Percentiles rank a stretch among this genome's conserved stretches.
Evolutionary conservation across 2,113 vertebrate species (phyloP).

Genomic region (Amia ocellicauda): DNA sequence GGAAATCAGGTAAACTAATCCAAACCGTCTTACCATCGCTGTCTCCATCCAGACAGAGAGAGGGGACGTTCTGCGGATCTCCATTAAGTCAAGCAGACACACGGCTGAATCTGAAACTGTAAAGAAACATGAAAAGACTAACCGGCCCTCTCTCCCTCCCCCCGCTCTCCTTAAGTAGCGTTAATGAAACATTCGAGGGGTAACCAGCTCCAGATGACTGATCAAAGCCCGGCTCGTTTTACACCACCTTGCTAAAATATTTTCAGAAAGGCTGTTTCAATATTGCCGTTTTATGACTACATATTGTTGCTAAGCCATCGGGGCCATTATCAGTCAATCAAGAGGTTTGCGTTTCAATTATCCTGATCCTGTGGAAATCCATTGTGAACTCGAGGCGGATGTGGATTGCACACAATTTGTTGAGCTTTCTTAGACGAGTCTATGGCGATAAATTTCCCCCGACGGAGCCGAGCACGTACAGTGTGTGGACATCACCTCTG

Average conservation of each 20-base stretch:
- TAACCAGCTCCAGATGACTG: conserved; percentile 70
- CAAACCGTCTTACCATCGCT: too few species aligned
- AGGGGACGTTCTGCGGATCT: conserved; percentile 15
- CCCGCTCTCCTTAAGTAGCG: conserved; percentile 59
- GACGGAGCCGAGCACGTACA: conserved; percentile 49
- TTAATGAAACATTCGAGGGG: conserved; percentile 54
- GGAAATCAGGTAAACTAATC: too few species aligned
- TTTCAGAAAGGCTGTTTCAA: conserved; percentile 60
- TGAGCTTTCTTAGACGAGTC: conserved; percentile 47
- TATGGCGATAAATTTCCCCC: conserved; percentile 47
- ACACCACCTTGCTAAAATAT: conserved; percentile 68
- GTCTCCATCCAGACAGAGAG: background rate
- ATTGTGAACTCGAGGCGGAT: conserved; percentile 47
- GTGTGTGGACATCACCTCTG: conserved; percentile 45
- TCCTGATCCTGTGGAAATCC: conserved; percentile 52
- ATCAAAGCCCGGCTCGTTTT: conserved; percentile 61
- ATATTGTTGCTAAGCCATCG: conserved; percentile 62
- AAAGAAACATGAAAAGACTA: conserved; percentile 19
- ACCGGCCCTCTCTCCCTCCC: conserved; percentile 43
- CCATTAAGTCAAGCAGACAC: background rate
- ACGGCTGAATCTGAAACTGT: conserved; percentile 4
- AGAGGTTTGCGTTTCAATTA: conserved; percentile 57
- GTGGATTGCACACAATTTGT: conserved; percentile 34
- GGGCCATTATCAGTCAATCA: conserved; percentile 62
- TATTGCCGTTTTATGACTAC: conserved; percentile 63